A percentile compares a stretch with the other conserved stretches of the same genome.
Evolutionary conservation across 1,140 invertebrate genomes (phyloP).

Genomic region (Eriocheir sinensis): DNA sequence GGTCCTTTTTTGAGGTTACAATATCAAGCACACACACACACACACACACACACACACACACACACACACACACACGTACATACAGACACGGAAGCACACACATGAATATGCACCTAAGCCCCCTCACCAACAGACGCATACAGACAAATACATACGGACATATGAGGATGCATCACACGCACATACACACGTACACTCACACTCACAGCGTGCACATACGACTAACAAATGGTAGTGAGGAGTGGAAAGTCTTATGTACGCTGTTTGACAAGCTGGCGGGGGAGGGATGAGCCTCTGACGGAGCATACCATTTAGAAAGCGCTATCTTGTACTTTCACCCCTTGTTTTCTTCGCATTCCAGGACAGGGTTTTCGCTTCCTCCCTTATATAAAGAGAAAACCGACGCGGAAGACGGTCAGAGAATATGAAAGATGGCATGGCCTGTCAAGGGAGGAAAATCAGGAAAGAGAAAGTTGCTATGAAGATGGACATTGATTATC

Average conservation of each 20-base stretch:
- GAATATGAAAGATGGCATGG: neutral
- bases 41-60: conserved; percentile 30
- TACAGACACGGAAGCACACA: conserved; percentile 33
- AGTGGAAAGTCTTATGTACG: too few relatives aligned
- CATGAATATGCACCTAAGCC: neutral
- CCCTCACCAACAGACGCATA: too few relatives aligned
- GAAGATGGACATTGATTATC: neutral
- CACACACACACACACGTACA: conserved; percentile 7
- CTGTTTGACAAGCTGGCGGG: too few relatives aligned
- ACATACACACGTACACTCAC: too few relatives aligned
- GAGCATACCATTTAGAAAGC: too few relatives aligned
- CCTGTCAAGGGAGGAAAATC: neutral
- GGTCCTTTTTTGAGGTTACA: too few relatives aligned
- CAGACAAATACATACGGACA: too few relatives aligned
- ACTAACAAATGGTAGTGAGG: neutral
- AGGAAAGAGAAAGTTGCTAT: neutral
- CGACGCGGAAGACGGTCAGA: neutral
- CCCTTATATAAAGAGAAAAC: neutral
- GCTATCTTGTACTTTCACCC: too few relatives aligned
- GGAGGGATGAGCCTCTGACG: too few relatives aligned
- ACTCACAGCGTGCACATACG: neutral
- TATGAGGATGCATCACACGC: too few relatives aligned
- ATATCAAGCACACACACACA: neutral
- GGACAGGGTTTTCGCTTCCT: neutral
- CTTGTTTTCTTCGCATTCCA: neutral